Evolutionary conservation across 2,888 invertebrate genomes (phyloP).

Genomic region (Ichneumoninae sp.): DNA sequence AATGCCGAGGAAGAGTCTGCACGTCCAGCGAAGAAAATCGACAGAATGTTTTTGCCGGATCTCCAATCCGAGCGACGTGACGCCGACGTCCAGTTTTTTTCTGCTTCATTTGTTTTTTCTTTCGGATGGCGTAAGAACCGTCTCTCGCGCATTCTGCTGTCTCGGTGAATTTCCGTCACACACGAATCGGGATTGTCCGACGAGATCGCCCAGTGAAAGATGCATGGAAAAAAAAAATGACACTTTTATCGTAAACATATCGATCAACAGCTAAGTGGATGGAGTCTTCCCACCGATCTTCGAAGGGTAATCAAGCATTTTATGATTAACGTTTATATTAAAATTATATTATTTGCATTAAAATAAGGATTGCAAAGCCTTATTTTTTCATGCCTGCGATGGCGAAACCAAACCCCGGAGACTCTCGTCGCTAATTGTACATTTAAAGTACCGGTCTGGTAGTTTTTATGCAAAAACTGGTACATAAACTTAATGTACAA

Average conservation of each 20-base stretch:
- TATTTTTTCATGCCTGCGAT: background rate
- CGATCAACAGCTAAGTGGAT: no score
- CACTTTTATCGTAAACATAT: no score
- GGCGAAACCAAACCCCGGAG: background rate
- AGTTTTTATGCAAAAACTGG: no score
- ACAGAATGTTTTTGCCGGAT: constrained; percentile 5
- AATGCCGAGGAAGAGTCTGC: constrained; percentile 6
- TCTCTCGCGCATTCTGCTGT: background rate
- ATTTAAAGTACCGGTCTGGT: no score
- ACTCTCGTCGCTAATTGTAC: background rate
- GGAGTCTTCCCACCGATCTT: background rate
- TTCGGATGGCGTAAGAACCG: background rate
- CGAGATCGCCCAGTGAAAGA: constrained; percentile 74
- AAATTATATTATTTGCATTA: no score
- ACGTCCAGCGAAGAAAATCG: constrained; percentile 11
- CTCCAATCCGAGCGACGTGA: background rate
- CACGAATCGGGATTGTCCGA: constrained; percentile 81
- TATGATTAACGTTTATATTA: no score
- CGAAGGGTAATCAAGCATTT: background rate
- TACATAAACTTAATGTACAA: no score
- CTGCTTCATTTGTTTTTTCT: background rate
- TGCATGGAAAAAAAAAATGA: no score
- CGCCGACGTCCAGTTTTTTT: background rate
- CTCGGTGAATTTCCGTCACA: background rate
- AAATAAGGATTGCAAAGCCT: no score